These are phyloP conservation scores for Leptodactylus fuscus DNA, from an alignment of 2,113 vertebrate genomes.

Conservation along the genomic window DNA sequence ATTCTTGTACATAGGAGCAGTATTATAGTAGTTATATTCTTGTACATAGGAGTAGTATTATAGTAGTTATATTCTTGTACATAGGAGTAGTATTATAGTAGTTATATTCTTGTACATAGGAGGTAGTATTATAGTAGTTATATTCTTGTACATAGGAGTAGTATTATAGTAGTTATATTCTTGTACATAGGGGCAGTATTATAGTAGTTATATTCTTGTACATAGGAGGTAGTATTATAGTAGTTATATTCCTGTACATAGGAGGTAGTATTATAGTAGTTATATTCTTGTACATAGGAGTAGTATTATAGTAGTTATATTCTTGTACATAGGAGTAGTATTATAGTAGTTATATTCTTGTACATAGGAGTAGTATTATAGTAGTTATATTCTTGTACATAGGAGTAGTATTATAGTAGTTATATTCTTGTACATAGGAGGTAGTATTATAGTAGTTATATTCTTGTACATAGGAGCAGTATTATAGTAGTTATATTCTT, in stretches of 20 bases:
- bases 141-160: no score
- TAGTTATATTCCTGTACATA: no score
- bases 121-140: no score
- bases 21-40: neutral
- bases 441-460: neutral
- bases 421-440: no score
- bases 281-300: neutral
- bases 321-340: neutral
- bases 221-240: no score
- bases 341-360: slow-evolving; percentile 3
- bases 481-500: slow-evolving; percentile 14
- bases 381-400: neutral
- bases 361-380: neutral
- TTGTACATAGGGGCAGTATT: no score
- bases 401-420: neutral
- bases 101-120: neutral
- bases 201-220: no score
- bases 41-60: slow-evolving; percentile 2
- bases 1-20: slow-evolving; percentile 1
- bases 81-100: slow-evolving; percentile 2
- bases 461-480: slow-evolving; percentile 3
- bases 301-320: slow-evolving; percentile 4
- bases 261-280: neutral
- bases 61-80: slow-evolving; percentile 10
- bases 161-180: no score